Evolutionary conservation across 2,797 vertebrate species (phyloP), one percentile per base, ranked within the genome.

Genomic region (Clarias laeviceps): DNA sequence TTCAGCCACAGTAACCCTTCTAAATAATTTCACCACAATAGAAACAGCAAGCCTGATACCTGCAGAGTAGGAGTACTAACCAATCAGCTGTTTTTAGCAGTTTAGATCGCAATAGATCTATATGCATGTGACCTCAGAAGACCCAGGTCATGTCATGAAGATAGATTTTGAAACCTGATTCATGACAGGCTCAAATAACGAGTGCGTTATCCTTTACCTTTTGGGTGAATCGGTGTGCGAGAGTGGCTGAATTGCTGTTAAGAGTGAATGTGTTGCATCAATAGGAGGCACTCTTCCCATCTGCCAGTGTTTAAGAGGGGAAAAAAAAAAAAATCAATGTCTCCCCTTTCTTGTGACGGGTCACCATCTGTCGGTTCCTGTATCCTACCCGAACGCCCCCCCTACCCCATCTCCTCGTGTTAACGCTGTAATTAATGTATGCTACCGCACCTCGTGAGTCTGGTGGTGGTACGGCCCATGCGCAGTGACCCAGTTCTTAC

Each of bases 241-340:
- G 83, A 32, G 83, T 20, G 40, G 32, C 69, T 85, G 82, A 86
- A 85, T 80, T 84, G 66, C 61, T 86, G 40, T 73, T 73, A 73
- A 87, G 85, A 87, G 87, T 85, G 89, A 64, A 83, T 88, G 84
- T 84, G 86, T 69, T 80, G 82, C 73, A 68, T 90, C 89, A 89
- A 88, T 90, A 89, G 87, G 88, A 81, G 86, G 82, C 85, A 84
- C 82, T 89, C 82, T 80, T 84, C 90, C 76, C 91, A 91, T 92
- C 91, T 93, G 92, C 89, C 87, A 82, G 84, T 40, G 50, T 45
- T 87, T 65, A 64, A 84, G 85, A 45, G 66, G 83, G 66, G 59
- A 1, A 12, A 56, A 70, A 80, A 56, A 70, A 80, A 82, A 80
- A 85, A 88, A 88, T 89, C 87, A 85, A 88, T 89, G 87, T 24